Base-by-base conservation (phyloP, 1,140 invertebrate species). In the Acromyrmex charruanus region DNA sequence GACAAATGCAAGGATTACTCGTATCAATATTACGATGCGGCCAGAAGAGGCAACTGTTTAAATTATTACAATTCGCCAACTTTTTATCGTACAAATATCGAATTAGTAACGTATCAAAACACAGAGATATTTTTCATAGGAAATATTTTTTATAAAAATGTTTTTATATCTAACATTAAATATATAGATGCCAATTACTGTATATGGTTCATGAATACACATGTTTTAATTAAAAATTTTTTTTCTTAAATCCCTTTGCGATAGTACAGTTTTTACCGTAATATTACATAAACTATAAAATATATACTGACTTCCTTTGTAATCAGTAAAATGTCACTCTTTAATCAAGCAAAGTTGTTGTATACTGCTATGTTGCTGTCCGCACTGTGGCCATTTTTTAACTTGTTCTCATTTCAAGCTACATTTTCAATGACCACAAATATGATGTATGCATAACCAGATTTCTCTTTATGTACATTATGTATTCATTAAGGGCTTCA, bases 401-500 rank as follows among this genome's bases (percentile, higher is more conserved):
- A 61, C 25, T 28, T 28, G 18, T 44, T 2, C 14, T 61, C 21
- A 35, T 35, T 53, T 80, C n/a, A 25, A 55, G 10, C n/a, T 39
- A 31, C 35, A 31, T 12, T 84, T 74, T 75, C 69, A 61, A 75
- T 75, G 55, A 25, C 55, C 44, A 1, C 35, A 63, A 71, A 72
- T 51, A 44, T 44, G 3, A 44, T 44, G 39, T 63, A 44, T 68
- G 39, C 39, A 21, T 21, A 61, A 49, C 25, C 25, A 69, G 25
- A n/a, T 49, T 39, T 51, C 2, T 0, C 25, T 75, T 84, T 61
- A 61, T 55, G 25, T 74, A 49, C 39, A 5, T 84, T 84, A 84
- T 49, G 18, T 63, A 16, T 51, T 84, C 68, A 75, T 84, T 82
- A 82, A 35, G 59, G 74, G 18, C 25, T 74, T 58, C 6, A 14